Evolutionary conservation across 2,113 vertebrate species (phyloP).

Genomic region (Gasterosteus nipponicus): DNA sequence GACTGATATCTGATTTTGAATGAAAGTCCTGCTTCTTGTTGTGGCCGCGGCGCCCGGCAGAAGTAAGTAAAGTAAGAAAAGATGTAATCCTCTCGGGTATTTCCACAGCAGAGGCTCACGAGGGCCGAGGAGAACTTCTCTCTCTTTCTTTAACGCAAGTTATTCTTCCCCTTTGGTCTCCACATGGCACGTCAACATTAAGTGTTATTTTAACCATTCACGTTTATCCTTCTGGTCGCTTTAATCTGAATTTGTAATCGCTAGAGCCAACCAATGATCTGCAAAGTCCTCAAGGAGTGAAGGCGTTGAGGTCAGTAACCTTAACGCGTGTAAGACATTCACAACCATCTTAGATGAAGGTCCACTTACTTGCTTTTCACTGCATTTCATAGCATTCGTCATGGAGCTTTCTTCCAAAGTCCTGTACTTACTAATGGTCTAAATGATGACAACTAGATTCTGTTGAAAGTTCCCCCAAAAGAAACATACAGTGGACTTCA

Average conservation of each 20-base stretch:
- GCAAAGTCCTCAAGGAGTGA: background rate
- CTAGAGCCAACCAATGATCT: background rate
- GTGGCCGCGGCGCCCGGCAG: background rate
- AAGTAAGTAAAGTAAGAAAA: background rate
- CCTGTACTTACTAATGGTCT: no score
- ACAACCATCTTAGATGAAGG: background rate
- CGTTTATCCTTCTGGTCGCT: background rate
- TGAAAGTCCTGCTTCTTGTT: background rate
- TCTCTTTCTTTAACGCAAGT: slow-evolving; percentile 8
- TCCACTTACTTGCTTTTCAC: background rate
- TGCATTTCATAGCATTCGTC: background rate
- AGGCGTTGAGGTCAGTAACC: background rate
- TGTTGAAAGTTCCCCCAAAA: background rate
- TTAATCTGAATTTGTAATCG: background rate
- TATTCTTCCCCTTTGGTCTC: slow-evolving; percentile 18
- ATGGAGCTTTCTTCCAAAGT: background rate
- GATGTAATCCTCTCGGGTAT: slow-evolving; percentile 67
- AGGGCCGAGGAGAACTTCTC: slow-evolving; percentile 11
- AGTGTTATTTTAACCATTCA: background rate
- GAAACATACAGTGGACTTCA: no score
- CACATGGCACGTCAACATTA: background rate
- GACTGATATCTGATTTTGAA: background rate
- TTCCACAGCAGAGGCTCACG: slow-evolving; percentile 63
- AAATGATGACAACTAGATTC: no score
- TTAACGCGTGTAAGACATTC: no score